Evolutionary conservation across 2,113 vertebrate species (phyloP).

Genomic region (Spermophilus dauricus): DNA sequence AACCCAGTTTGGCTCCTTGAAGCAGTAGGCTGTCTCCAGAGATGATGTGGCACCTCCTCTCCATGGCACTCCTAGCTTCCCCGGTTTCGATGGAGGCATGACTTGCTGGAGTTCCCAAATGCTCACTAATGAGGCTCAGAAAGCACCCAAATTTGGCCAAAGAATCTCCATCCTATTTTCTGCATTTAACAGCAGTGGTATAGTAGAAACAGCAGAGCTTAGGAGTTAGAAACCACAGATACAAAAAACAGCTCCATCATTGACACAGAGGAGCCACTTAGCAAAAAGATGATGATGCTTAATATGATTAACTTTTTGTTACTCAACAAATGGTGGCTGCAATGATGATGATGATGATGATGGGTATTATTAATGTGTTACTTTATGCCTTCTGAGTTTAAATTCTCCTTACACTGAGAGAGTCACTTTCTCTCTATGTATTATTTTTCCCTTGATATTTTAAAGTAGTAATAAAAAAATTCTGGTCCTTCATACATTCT

Average conservation of each 20-base stretch:
- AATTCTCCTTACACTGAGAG: neutral
- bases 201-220: neutral
- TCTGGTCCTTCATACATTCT: neutral
- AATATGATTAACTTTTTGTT: neutral
- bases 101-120: neutral
- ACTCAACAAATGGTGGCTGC: neutral
- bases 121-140: neutral
- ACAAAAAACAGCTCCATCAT: neutral
- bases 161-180: neutral
- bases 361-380: neutral
- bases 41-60: accelerated
- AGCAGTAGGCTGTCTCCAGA: accelerated
- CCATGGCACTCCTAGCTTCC: neutral
- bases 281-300: neutral
- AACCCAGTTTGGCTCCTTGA: neutral
- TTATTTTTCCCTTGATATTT: neutral
- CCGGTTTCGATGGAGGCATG: neutral
- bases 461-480: neutral
- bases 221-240: neutral
- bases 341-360: no score
- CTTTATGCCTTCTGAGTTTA: neutral
- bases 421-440: neutral
- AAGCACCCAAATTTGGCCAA: no score
- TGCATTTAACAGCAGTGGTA: neutral
- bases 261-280: neutral